Base-by-base conservation (phyloP, 2,113 vertebrate genomes). In the Cephalopholis sonnerati region DNA sequence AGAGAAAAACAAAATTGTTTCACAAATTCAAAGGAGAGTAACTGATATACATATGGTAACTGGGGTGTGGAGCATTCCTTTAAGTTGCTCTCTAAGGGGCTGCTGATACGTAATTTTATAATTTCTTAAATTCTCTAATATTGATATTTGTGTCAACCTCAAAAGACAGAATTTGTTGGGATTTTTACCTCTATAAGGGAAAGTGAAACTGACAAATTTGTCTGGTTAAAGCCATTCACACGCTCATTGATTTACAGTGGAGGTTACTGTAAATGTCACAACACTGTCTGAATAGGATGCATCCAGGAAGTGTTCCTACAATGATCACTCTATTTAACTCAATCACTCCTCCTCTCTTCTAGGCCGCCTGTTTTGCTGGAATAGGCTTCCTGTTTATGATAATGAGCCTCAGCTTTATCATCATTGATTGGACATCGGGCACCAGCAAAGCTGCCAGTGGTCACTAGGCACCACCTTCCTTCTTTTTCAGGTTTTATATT, bases 361-460 rank as follows among this genome's bases (percentile, higher is more conserved):
- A 99, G 98, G 98, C 98, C 70, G 96, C 95, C 62, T 97, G 97
- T 89, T 99, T 99, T 1, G 98, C 98, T 32, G 93, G 93, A 44
- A 94, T 99, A 0, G 98, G 98, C 12, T 90, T 99, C 90, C 92
- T 98, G 89, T 97, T 99, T 86, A 99, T 99, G 98, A 96, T 95
- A 89, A 99, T 99, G 98, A 99, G 98, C 72, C 94, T 99, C 88
- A 98, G 98, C 92, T 99, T 99, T 93, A 99, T 99, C 95, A 96
- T 99, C 95, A 98, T 96, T 9, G 98, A 99, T 81, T 99, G 98
- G 98, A 95, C 95, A 66, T 95, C 94, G 0, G 98, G 97, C 1
- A 95, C 85, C 48, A 93, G 92, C 86, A 97, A 91, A 87, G 96
- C 95, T 0, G 94, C 94, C 15, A 96, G 96, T 69, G 97, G 94